Base-by-base conservation (phyloP, 2,888 invertebrate species). In the Heterodera filipjevi region DNA sequence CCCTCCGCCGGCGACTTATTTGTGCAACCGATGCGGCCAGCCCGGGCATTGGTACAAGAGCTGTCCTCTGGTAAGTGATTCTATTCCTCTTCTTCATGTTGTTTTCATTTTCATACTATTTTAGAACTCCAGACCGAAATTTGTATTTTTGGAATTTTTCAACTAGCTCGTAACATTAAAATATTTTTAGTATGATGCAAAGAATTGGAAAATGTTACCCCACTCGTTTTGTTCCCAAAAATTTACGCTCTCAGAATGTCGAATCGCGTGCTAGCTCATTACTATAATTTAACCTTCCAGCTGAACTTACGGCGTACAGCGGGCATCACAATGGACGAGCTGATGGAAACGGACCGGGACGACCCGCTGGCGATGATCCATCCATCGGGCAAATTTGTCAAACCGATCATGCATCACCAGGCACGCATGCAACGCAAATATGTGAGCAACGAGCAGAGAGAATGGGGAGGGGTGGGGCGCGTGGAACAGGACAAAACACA, bases 31-130 rank as follows among this genome's bases (percentile, higher is more conserved):
- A 90, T 99, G 99, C 91, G 94, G 95, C 87, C 94, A 95, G 90
- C 93, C 93, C 80, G 99, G 99, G 1, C 99, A 99, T 91, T 98
- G 95, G 95, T 96, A 96, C 84, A 95, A 95, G 90, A 95, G 96
- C 90, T 99, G 99, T 90, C 95, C 96, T 77, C 80, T 86, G 87
- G 88, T 89, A 82, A 83, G 53, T 75, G 39, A 76, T 71, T 76
- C 44, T 76, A 73, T 30, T 64, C 53, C 27, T 39, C 35, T 16
- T 32, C 53, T 27, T 33, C 46, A n/a, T 8, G 8, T 59, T 59
- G 49, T 14, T 49, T 12, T 12, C 39, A 39, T 39, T 39, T n/a
- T n/a, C n/a, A n/a, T n/a, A n/a, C n/a, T n/a, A n/a, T n/a, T n/a
- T n/a, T n/a, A n/a, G n/a, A n/a, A n/a, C n/a, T n/a, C n/a, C n/a